Evolutionary conservation across 2,888 invertebrate genomes (phyloP), one percentile per base, ranked within the genome.

Genomic region (Calliopum simillimum): DNA sequence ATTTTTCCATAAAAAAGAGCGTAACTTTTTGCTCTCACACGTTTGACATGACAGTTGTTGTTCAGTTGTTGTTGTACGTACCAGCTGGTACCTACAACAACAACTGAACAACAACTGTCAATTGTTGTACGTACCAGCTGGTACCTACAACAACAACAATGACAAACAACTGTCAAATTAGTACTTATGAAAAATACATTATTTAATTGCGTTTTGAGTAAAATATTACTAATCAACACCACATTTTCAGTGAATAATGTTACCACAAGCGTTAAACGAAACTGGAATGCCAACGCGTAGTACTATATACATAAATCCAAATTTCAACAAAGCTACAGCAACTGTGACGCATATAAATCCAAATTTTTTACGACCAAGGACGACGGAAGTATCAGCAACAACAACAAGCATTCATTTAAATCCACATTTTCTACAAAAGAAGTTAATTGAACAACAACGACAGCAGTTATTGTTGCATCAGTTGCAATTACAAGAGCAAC

Each of bases 301-400:
- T 58, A 83, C 79, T 44, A 83, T 85, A 71, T 82, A 82, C 64
- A 82, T 86, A 65, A 86, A 86, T 77, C 86, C 86, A 46, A 85
- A 84, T 78, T 85, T 86, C 70, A 76, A 73, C 69, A 77, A 76
- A 71, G 14, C 68, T 53, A 73, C 72, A 51, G 61, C 73, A 1
- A 67, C 64, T 23, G 70, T 47, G 61, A 73, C 79, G n/a, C 76
- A 79, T 59, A 76, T 80, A 19, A 81, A 80, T 73, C 80, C 80
- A 56, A 67, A 67, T 49, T 67, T 76, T 78, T 51, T 81, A 79
- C 43, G 72, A 75, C 16, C 62, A 68, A 41, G 44, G 59, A n/a
- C 62, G 55, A 46, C 64, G 69, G 14, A 25, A 16, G 3, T 71
- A 69, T 11, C 72, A 33, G 33, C 33, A 33, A 3, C 8, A 33